Evolutionary conservation across 2,797 vertebrate species (phyloP), one percentile per base, ranked within the genome.

Genomic region (Clamator glandarius): DNA sequence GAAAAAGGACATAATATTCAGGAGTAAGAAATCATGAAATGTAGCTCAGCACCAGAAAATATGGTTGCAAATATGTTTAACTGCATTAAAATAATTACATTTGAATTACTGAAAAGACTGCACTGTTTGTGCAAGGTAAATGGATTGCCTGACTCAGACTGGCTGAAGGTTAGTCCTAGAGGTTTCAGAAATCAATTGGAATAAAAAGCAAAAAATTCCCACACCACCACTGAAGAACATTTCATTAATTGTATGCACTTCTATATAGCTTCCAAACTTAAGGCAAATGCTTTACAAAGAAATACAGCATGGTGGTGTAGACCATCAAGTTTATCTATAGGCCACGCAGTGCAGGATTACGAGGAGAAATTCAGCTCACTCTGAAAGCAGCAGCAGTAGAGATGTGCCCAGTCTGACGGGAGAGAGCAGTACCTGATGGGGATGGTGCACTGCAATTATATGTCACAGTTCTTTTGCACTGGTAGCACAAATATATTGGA

Each of bases 41-140:
- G n/a, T n/a, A n/a, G n/a, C n/a, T n/a, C n/a, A n/a, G 82, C 44
- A 88, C 25, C 54, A 93, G 81, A 89, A 95, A 96, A 94, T 66
- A 62, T 0, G 0, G 84, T 67, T 84, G 62, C n/a, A 92, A 78
- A 72, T 87, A 68, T 35, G 35, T 86, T 82, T 92, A 87, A 90
- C 11, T 82, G n/a, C 55, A 92, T 39, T 87, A 92, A 86, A 91
- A 74, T 48, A 90, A 95, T 87, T 64, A 73, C 46, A 90, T 61
- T 79, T 72, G 44, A 89, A 77, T 55, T 89, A 61, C 54, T 80
- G 61, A 89, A 89, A 92, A 82, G 46, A 70, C 6, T 46, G 59
- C 25, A 42, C 59, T 89, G 58, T 62, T 69, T 36, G 48, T 84
- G 48, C 50, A 95, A 94, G 4, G 0, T 67, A 94, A 95, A 92